Percentiles rank a stretch among this genome's conserved stretches.
These are phyloP conservation scores for crab-eating macaque (Macaca fascicularis) DNA, from an alignment of 2,113 vertebrate genomes.

Conservation along the genomic window DNA sequence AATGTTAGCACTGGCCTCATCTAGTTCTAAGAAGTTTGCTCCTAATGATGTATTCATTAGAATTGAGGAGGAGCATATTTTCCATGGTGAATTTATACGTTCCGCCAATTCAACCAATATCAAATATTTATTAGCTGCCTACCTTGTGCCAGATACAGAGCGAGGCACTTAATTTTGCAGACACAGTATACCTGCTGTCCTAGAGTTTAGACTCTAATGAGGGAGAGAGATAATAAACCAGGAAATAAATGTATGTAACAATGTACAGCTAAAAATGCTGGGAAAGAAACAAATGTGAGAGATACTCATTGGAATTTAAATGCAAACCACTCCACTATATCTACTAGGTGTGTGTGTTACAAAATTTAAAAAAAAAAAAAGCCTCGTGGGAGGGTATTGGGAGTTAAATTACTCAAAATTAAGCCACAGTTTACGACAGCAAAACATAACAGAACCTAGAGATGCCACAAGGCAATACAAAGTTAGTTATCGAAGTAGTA, in stretches of 20 bases:
- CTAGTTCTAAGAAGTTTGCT: background rate
- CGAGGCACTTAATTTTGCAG: background rate
- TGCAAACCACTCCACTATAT: background rate
- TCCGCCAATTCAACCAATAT: background rate
- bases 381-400: too few species aligned
- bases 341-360: rapidly evolving
- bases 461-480: background rate
- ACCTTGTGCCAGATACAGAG: background rate
- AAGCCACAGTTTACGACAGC: background rate
- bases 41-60: background rate
- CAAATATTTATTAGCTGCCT: background rate
- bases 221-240: background rate
- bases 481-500: background rate
- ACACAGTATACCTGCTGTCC: background rate
- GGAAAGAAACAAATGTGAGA: background rate
- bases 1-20: background rate
- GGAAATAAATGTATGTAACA: background rate
- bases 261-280: background rate
- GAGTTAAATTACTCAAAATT: conserved; percentile 2
- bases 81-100: background rate
- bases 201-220: conserved; percentile 2
- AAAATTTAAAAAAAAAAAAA: background rate
- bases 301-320: background rate
- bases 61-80: background rate
- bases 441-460: background rate